A percentile compares a stretch with the other conserved stretches of the same genome.
Conservation (phyloP, 2,797 vertebrate species). For the Mormyrops boulengeri region DNA sequence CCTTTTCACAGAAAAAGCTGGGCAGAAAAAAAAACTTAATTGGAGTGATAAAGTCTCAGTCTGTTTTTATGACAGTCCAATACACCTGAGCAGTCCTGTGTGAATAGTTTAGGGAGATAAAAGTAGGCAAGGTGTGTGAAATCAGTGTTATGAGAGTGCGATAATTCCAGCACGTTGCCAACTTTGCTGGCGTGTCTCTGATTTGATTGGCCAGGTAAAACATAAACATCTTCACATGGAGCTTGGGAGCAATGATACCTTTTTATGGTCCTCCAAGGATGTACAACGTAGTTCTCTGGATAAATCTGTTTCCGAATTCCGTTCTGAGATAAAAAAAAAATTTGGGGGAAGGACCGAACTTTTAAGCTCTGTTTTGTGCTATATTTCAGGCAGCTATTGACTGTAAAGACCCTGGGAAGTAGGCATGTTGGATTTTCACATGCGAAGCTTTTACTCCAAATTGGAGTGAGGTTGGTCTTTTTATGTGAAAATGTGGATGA, state of each 20-base stretch:
- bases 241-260: neutral
- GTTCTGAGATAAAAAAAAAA: neutral
- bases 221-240: neutral
- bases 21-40: neutral
- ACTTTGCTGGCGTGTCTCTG: neutral
- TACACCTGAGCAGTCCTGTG: conserved; percentile 5
- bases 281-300: neutral
- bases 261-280: neutral
- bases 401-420: neutral
- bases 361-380: neutral
- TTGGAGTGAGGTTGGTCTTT: neutral
- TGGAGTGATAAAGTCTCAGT: neutral
- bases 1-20: neutral
- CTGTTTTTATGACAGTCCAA: neutral
- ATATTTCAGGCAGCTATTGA: neutral
- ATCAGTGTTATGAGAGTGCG: neutral
- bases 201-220: conserved; percentile 7
- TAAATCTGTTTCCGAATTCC: neutral
- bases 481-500: conserved; percentile 1
- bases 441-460: neutral
- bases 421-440: neutral
- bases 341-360: neutral
- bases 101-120: neutral
- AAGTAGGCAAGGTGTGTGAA: neutral
- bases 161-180: neutral